These are phyloP conservation scores for Acromyrmex charruanus DNA, from an alignment of 1,140 invertebrate species.

Conservation along the genomic window DNA sequence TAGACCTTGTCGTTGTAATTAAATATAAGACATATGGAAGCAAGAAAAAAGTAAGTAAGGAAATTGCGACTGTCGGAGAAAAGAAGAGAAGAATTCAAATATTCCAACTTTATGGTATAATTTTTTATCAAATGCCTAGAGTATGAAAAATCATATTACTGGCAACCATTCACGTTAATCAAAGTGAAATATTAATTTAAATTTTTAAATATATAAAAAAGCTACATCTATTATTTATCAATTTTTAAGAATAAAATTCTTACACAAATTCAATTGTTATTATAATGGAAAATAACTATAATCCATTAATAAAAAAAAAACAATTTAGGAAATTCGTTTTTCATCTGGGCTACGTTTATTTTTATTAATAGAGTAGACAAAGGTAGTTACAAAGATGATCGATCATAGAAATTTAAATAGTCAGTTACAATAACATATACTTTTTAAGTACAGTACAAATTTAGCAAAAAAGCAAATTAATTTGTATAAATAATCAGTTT, in stretches of 20 bases:
- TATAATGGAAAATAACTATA: not conserved
- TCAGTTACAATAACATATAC: not conserved
- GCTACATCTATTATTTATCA: not conserved
- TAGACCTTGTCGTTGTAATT: slow-evolving; percentile 8
- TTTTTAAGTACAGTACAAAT: not conserved
- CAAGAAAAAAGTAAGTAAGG: not conserved
- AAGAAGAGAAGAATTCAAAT: not conserved
- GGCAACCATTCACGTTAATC: not conserved
- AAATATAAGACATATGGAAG: not conserved
- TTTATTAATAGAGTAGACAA: not conserved
- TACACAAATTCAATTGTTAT: not conserved
- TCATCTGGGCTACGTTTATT: not conserved
- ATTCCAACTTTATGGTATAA: not conserved
- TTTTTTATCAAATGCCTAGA: not conserved
- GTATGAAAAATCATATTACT: not conserved
- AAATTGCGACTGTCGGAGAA: not conserved
- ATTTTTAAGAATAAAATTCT: not conserved
- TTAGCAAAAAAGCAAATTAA: not conserved
- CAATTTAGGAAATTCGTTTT: not conserved
- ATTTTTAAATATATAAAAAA: not conserved
- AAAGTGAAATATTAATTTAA: not conserved
- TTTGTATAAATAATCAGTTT: not conserved
- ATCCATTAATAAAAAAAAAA: not conserved
- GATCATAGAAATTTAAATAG: not conserved
- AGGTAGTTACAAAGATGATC: not conserved